phyloP scores from a whole-genome alignment of 2,797 vertebrate species.

The Sus cebifrons region DNA sequence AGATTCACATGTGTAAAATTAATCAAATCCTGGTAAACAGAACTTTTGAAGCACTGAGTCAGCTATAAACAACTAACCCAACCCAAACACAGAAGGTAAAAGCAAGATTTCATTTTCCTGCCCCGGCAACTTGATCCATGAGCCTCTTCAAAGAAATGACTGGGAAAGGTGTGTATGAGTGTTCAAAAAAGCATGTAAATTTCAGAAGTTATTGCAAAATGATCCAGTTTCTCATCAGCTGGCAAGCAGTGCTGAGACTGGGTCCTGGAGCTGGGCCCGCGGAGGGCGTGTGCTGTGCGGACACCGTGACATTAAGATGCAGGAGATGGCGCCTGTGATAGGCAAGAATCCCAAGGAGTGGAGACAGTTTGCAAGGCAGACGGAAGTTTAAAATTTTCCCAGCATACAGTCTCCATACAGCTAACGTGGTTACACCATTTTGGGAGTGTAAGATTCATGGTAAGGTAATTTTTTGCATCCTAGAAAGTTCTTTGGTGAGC shows the following conservation, averaged over 20 bases:
- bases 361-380: background rate
- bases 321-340: background rate
- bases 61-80: background rate
- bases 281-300: background rate
- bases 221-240: constrained; percentile 33
- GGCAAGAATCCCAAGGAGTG: background rate
- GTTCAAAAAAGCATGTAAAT: constrained; percentile 71
- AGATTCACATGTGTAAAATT: constrained; percentile 2
- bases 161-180: constrained; percentile 44
- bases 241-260: background rate
- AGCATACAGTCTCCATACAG: background rate
- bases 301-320: background rate
- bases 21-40: constrained; percentile 31
- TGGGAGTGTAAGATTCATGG: background rate
- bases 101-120: background rate
- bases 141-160: constrained; percentile 61
- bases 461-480: background rate
- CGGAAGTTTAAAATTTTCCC: background rate
- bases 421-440: background rate
- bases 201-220: constrained; percentile 64
- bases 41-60: constrained; percentile 9
- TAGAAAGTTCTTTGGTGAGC: background rate
- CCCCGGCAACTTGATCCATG: constrained; percentile 13
- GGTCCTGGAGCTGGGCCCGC: background rate
- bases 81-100: constrained; percentile 55